Conservation (phyloP, 2,888 invertebrate genomes). For the Hermaeophaga mercurialis region DNA sequence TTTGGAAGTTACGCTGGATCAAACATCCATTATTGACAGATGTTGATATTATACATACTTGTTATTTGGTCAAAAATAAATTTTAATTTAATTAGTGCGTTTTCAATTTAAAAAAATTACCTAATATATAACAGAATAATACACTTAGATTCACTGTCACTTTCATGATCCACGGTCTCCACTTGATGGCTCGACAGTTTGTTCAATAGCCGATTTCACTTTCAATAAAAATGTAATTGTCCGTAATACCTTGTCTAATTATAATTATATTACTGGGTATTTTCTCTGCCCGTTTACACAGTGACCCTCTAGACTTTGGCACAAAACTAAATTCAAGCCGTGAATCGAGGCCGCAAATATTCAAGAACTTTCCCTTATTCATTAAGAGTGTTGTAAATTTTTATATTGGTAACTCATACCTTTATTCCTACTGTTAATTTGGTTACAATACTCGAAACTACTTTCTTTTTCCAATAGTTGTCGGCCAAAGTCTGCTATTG, state of each 20-base stretch:
- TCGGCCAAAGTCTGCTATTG: slow-evolving; percentile 14
- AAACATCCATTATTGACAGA: too few species aligned
- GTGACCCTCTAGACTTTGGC: slow-evolving; percentile 19
- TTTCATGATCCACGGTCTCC: slow-evolving; percentile 30
- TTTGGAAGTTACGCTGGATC: too few species aligned
- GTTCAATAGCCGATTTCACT: slow-evolving; percentile 24
- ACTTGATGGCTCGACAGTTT: slow-evolving; percentile 3
- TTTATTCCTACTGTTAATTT: not conserved
- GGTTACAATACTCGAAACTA: slow-evolving; percentile 21
- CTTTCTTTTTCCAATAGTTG: slow-evolving; percentile 27
- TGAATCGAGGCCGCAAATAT: slow-evolving; percentile 34
- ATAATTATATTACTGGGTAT: not conserved
- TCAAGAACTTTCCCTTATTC: slow-evolving; percentile 38
- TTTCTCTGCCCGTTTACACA: not conserved
- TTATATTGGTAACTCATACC: not conserved
- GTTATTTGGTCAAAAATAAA: too few species aligned
- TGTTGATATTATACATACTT: too few species aligned
- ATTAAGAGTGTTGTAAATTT: slow-evolving; percentile 9
- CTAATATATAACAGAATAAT: slow-evolving; percentile 32
- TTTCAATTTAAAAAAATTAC: too few species aligned
- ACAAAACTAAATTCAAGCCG: slow-evolving; percentile 28
- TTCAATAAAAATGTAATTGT: slow-evolving; percentile 21
- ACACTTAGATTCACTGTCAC: slow-evolving; percentile 32
- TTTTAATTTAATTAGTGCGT: too few species aligned
- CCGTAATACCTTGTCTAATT: slow-evolving; percentile 10